These are phyloP conservation scores for Silurus meridionalis DNA, from an alignment of 2,113 vertebrate genomes.

Conservation along the genomic window DNA sequence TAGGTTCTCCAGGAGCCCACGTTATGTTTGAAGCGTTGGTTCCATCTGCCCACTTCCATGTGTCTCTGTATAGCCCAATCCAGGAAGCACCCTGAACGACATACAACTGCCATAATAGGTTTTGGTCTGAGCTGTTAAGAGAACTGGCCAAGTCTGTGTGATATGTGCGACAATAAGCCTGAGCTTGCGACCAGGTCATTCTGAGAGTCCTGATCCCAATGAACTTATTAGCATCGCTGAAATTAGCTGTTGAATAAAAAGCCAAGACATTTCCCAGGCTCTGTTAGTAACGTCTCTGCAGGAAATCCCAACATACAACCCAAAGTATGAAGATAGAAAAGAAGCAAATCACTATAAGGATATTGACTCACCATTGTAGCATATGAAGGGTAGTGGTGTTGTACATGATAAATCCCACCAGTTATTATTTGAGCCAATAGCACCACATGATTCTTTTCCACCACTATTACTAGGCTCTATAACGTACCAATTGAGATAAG, in stretches of 20 bases:
- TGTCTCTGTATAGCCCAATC: constrained; percentile 30
- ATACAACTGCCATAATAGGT: accelerated
- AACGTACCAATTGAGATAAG: neutral
- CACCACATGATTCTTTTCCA: constrained; percentile 6
- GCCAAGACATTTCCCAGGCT: neutral
- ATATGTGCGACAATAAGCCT: constrained; percentile 16
- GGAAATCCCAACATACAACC: too few relatives aligned
- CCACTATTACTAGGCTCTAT: neutral
- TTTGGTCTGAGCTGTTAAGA: neutral
- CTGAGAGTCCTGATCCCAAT: neutral
- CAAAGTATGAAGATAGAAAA: neutral
- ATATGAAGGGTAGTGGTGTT: neutral
- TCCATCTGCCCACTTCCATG: constrained; percentile 17
- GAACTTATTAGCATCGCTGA: neutral
- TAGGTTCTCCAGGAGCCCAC: neutral
- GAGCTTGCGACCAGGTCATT: neutral
- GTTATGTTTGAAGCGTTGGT: neutral
- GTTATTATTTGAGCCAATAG: neutral
- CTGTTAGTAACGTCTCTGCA: too few relatives aligned
- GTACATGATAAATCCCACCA: too few relatives aligned
- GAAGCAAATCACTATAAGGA: neutral
- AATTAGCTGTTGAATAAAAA: constrained; percentile 9
- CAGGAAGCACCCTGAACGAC: neutral
- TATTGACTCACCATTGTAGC: neutral
- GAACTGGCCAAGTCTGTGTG: constrained; percentile 26